A percentile compares a stretch with the other conserved stretches of the same genome.
Evolutionary conservation across 2,888 invertebrate species (phyloP).

Genomic region (Mystacides longicornis): DNA sequence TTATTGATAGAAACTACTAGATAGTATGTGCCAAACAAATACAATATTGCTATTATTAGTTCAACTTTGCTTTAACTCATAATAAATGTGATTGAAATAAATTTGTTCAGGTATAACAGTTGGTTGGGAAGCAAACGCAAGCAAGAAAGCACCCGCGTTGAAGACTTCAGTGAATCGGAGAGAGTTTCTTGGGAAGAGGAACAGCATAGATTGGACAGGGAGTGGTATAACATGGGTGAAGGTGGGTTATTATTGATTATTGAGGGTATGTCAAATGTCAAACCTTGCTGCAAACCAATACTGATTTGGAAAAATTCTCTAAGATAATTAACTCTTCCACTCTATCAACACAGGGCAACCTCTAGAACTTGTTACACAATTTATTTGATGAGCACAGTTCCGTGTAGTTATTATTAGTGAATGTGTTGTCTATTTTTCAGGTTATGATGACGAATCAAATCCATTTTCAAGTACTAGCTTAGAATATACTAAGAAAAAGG

Average conservation of each 20-base stretch:
- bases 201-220: conserved; percentile 82
- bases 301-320: neutral
- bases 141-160: conserved; percentile 28
- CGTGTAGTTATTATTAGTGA: no score
- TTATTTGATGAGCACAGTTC: no score
- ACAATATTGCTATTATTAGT: no score
- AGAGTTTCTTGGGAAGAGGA: conserved; percentile 85
- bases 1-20: no score
- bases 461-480: conserved; percentile 85
- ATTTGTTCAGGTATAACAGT: conserved; percentile 57
- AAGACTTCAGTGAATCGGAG: conserved; percentile 56
- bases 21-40: no score
- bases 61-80: no score
- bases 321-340: no score
- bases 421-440: conserved; percentile 30
- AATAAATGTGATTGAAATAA: no score
- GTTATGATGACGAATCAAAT: conserved; percentile 86
- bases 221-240: conserved; percentile 96
- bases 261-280: neutral
- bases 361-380: no score
- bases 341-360: no score
- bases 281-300: neutral
- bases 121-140: conserved; percentile 62
- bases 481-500: conserved; percentile 89
- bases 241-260: conserved; percentile 35